Percentiles rank a stretch among this genome's conserved stretches.
Evolutionary conservation across 2,113 vertebrate genomes (phyloP).

Genomic region (Pitta sordida): DNA sequence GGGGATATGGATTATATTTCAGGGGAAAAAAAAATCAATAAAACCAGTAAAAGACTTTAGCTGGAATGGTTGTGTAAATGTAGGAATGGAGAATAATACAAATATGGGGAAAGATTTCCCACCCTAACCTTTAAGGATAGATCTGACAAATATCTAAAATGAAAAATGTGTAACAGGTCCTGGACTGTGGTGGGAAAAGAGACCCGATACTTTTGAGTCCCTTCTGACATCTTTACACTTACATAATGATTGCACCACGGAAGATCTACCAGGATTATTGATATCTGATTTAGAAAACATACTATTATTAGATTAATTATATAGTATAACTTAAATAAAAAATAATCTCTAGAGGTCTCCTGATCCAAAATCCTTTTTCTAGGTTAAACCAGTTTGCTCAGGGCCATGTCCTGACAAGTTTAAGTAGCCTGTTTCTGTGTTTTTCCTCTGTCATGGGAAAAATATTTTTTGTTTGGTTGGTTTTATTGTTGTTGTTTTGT

Average conservation of each 20-base stretch:
- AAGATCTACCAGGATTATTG: not conserved
- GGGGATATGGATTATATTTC: not conserved
- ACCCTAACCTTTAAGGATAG: not conserved
- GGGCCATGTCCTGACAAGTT: not conserved
- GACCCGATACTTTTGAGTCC: not conserved
- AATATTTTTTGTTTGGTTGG: too few relatives aligned
- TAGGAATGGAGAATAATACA: not conserved
- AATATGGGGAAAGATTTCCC: not conserved
- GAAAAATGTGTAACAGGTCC: not conserved
- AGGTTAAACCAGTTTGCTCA: not conserved
- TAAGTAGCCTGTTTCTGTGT: rapidly evolving
- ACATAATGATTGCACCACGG: not conserved
- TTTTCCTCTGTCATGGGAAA: not conserved
- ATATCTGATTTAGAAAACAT: not conserved
- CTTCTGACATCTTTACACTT: not conserved
- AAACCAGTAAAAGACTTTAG: not conserved
- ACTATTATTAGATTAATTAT: not conserved
- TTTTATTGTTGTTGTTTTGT: too few relatives aligned
- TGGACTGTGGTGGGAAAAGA: not conserved
- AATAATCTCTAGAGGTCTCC: not conserved
- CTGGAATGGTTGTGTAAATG: not conserved
- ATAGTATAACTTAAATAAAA: not conserved
- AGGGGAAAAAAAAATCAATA: not conserved
- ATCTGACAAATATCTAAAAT: not conserved
- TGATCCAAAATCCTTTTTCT: not conserved